Conservation (phyloP, 2,797 vertebrate species). For the Myoxocephalus aenaeus region DNA sequence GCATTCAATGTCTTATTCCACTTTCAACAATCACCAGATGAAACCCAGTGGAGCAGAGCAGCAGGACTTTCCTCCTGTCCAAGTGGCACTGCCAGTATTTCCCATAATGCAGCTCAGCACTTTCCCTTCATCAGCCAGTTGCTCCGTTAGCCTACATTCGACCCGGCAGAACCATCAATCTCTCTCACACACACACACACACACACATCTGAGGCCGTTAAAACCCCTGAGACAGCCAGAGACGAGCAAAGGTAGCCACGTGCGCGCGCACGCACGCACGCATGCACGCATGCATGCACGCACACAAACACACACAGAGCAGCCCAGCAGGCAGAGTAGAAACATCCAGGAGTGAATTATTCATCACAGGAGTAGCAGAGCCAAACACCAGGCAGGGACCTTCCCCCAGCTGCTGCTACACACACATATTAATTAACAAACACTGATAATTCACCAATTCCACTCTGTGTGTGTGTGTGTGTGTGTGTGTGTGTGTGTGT, state of each 20-base stretch:
- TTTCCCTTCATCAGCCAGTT: slow-evolving; percentile 36
- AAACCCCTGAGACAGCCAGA: slow-evolving; percentile 33
- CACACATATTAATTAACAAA: slow-evolving; percentile 69
- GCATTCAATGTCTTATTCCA: not conserved
- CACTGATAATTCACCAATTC: slow-evolving; percentile 60
- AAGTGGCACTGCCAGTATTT: slow-evolving; percentile 18
- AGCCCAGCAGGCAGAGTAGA: slow-evolving; percentile 36
- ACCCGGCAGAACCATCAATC: slow-evolving; percentile 51
- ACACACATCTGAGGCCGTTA: slow-evolving; percentile 36
- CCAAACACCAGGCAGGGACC: slow-evolving; percentile 40
- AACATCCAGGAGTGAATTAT: slow-evolving; percentile 68
- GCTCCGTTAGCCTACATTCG: slow-evolving; percentile 63
- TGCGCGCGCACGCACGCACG: not conserved
- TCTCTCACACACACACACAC: slow-evolving; percentile 48
- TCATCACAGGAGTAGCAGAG: slow-evolving; percentile 61
- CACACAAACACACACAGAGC: not conserved
- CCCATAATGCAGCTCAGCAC: slow-evolving; percentile 38
- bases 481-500: slow-evolving; percentile 4
- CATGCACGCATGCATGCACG: not conserved
- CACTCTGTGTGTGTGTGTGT: slow-evolving; percentile 16
- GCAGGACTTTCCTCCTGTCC: slow-evolving; percentile 30
- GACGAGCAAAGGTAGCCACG: slow-evolving; percentile 38
- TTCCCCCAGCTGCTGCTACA: slow-evolving; percentile 46
- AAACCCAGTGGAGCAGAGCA: slow-evolving; percentile 2
- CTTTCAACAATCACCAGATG: not conserved